phyloP scores from a whole-genome alignment of 2,113 vertebrate genomes.

The Phoxinus phoxinus region DNA sequence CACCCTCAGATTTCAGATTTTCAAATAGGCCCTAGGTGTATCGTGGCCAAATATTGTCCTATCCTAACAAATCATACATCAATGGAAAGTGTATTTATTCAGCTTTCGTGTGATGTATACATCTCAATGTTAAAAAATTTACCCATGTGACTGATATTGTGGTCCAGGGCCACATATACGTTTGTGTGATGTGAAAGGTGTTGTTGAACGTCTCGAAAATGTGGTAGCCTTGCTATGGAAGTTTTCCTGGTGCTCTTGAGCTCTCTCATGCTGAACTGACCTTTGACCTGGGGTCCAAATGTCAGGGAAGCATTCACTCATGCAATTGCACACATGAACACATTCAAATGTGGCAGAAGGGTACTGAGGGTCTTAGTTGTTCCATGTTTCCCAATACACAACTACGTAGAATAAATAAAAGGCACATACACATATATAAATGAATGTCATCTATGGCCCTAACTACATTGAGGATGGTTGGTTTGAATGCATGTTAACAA shows the following conservation, averaged over 20 bases:
- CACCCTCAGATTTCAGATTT: too few relatives aligned
- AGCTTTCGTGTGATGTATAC: too few relatives aligned
- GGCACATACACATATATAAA: slow-evolving; percentile 27
- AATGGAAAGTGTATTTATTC: too few relatives aligned
- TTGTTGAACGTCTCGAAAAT: not conserved
- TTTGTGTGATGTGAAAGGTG: not conserved
- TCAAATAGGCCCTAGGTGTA: too few relatives aligned
- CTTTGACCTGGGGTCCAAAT: slow-evolving; percentile 8
- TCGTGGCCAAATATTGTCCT: too few relatives aligned
- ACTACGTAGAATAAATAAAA: slow-evolving; percentile 17
- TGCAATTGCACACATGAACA: not conserved
- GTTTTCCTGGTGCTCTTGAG: not conserved
- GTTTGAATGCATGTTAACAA: not conserved
- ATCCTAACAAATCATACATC: too few relatives aligned
- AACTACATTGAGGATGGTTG: not conserved
- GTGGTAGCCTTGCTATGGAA: not conserved
- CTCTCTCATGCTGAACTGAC: slow-evolving; percentile 4
- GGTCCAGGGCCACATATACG: too few relatives aligned
- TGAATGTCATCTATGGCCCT: not conserved
- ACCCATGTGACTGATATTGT: too few relatives aligned
- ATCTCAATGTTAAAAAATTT: too few relatives aligned
- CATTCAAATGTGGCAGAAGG: not conserved
- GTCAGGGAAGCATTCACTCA: slow-evolving; percentile 6
- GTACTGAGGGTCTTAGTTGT: not conserved
- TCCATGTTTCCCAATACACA: not conserved